phyloP scores from a whole-genome alignment of 2,888 invertebrate genomes.

The Amphipyra tragopoginis region DNA sequence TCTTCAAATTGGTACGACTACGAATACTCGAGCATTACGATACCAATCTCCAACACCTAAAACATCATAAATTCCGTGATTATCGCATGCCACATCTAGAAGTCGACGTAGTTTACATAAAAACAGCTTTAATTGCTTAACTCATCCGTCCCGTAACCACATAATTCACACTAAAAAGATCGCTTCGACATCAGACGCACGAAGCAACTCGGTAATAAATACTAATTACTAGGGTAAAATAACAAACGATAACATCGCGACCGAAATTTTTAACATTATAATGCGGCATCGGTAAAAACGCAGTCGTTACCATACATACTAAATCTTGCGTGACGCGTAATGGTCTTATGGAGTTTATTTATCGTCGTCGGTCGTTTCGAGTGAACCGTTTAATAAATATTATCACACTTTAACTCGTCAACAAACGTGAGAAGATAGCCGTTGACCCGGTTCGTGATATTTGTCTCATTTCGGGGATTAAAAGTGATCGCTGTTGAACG shows the following conservation, averaged over 20 bases:
- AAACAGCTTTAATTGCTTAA: slow-evolving; percentile 86
- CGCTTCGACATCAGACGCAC: slow-evolving; percentile 63
- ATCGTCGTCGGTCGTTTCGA: slow-evolving; percentile 82
- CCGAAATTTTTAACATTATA: slow-evolving; percentile 81
- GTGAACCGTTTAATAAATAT: slow-evolving; percentile 89
- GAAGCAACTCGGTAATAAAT: slow-evolving; percentile 84
- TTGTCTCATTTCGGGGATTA: slow-evolving; percentile 88
- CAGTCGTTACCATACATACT: slow-evolving; percentile 81
- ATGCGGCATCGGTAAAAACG: slow-evolving; percentile 73
- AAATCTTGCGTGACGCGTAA: slow-evolving; percentile 88
- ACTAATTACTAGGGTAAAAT: slow-evolving; percentile 89
- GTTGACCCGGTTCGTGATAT: slow-evolving; percentile 89
- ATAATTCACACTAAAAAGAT: slow-evolving; percentile 81
- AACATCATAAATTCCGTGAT: slow-evolving; percentile 78
- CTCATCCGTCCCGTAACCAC: slow-evolving; percentile 79
- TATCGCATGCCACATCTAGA: slow-evolving; percentile 82
- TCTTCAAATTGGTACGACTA: slow-evolving; percentile 13
- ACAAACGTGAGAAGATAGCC: slow-evolving; percentile 89
- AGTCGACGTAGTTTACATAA: slow-evolving; percentile 77
- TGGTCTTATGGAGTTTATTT: slow-evolving; percentile 86
- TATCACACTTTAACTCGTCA: slow-evolving; percentile 88
- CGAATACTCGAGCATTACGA: slow-evolving; percentile 28
- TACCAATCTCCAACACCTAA: slow-evolving; percentile 70
- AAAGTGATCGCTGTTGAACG: slow-evolving; percentile 82
- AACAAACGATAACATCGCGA: slow-evolving; percentile 84